A percentile compares a stretch with the other conserved stretches of the same genome.
Evolutionary conservation across 2,888 invertebrate genomes (phyloP).

Genomic region (Apodemia mormo): DNA sequence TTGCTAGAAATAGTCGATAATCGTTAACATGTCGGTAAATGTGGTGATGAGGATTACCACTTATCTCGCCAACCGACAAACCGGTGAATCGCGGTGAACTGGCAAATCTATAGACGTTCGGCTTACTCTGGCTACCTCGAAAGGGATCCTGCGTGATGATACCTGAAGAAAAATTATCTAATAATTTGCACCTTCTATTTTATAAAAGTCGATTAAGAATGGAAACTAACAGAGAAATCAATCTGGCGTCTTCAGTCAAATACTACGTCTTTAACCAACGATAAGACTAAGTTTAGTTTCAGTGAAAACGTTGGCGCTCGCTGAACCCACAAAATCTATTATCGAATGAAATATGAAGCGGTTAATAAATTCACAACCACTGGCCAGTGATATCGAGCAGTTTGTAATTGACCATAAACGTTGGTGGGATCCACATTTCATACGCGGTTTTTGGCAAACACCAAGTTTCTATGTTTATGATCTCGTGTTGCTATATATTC

Average conservation of each 20-base stretch:
- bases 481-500: conserved; percentile 12
- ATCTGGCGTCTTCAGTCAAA: background rate
- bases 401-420: conserved; percentile 38
- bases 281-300: conserved; percentile 21
- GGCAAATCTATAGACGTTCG: no score
- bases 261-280: background rate
- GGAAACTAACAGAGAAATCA: background rate
- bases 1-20: no score
- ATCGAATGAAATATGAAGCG: conserved; percentile 31
- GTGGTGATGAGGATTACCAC: no score
- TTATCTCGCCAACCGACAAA: no score
- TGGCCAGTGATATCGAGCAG: conserved; percentile 27
- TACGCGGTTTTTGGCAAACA: conserved; percentile 35
- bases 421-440: conserved; percentile 31
- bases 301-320: conserved; percentile 29
- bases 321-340: conserved; percentile 30
- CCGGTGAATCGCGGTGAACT: no score
- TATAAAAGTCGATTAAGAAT: background rate
- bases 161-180: no score
- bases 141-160: no score
- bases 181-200: no score
- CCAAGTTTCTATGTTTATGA: conserved; percentile 31
- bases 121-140: no score
- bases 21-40: no score
- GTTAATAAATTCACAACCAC: conserved; percentile 32